A percentile compares a stretch with the other conserved stretches of the same genome.
These are phyloP conservation scores for Clarias pachynema DNA, from an alignment of 2,797 vertebrate species.

Conservation along the genomic window DNA sequence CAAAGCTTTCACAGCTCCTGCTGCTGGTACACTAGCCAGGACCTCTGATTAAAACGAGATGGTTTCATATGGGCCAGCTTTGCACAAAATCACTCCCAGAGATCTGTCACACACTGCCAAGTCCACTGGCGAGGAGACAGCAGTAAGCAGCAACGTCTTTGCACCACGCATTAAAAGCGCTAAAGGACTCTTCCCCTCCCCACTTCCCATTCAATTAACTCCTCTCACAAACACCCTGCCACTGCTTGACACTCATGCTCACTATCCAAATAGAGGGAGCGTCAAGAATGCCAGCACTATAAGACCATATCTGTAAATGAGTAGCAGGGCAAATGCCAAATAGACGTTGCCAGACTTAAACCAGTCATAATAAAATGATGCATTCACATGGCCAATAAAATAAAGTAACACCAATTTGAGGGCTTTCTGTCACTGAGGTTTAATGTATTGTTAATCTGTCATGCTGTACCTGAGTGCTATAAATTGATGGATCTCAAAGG, in stretches of 20 bases:
- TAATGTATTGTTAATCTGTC: neutral
- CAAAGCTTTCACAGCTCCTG: conserved; percentile 78
- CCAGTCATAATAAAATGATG: conserved; percentile 1
- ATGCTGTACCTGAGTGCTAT: neutral
- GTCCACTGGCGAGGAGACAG: conserved; percentile 65
- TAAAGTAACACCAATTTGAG: neutral
- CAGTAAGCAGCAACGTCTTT: conserved; percentile 66
- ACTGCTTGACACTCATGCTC: conserved; percentile 49
- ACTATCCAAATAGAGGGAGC: conserved; percentile 48
- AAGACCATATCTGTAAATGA: conserved; percentile 40
- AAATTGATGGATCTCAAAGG: neutral
- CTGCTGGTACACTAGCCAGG: conserved; percentile 78
- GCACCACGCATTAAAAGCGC: conserved; percentile 60
- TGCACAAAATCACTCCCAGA: conserved; percentile 81
- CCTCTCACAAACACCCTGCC: conserved; percentile 48
- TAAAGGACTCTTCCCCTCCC: conserved; percentile 65
- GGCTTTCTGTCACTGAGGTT: neutral
- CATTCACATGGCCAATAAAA: conserved; percentile 2
- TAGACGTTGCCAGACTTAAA: neutral
- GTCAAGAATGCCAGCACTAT: conserved; percentile 31
- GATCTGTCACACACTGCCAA: conserved; percentile 74
- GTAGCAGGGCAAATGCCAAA: conserved; percentile 19
- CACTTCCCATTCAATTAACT: conserved; percentile 69
- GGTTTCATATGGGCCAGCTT: conserved; percentile 80
- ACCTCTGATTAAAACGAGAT: conserved; percentile 85